phyloP scores from a whole-genome alignment of 2,113 vertebrate species.

The Pygoscelis adeliae region DNA sequence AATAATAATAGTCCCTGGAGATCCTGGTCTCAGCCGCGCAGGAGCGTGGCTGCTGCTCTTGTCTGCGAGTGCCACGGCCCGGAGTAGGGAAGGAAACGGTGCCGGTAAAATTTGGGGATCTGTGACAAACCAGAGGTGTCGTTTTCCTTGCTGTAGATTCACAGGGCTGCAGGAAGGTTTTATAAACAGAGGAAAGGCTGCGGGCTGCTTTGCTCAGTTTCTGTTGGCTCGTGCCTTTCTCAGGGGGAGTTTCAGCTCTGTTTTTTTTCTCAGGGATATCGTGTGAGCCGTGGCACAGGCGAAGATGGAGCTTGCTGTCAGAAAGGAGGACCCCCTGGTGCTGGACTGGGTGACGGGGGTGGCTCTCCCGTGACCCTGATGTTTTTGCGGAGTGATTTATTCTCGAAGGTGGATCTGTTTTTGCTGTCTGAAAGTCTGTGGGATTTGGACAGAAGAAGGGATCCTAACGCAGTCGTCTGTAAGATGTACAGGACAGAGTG shows the following conservation, averaged over 20 bases:
- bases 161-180: neutral
- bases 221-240: neutral
- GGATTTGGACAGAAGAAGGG: neutral
- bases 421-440: neutral
- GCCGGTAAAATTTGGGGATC: accelerated
- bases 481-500: neutral
- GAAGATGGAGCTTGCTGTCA: neutral
- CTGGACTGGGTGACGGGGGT: neutral
- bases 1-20: accelerated
- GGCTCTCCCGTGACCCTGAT: neutral
- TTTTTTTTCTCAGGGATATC: neutral
- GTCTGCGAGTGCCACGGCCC: accelerated
- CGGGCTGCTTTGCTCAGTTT: neutral
- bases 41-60: neutral
- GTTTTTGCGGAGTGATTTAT: neutral
- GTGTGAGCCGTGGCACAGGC: accelerated
- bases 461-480: accelerated
- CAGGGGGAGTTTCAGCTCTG: neutral
- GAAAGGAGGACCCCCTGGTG: neutral
- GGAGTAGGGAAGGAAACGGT: accelerated
- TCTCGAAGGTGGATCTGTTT: neutral
- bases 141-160: accelerated
- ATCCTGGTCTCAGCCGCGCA: accelerated
- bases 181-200: accelerated
- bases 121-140: neutral